Base-by-base conservation (phyloP, 1,140 invertebrate genomes). In the Drosophila guanche region DNA sequence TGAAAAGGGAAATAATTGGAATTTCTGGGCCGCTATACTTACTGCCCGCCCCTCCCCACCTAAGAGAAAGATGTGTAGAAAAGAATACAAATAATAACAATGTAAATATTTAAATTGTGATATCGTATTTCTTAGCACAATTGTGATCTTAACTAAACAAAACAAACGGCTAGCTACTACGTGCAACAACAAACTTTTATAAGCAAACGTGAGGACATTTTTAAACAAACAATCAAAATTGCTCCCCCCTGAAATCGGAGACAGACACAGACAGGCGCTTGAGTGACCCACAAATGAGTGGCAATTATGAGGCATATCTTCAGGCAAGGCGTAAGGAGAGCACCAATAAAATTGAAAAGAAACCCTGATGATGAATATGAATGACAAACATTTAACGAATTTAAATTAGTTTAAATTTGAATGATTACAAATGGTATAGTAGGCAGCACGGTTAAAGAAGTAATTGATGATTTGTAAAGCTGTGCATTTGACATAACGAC, bases 111-210 rank as follows among this genome's bases (percentile, higher is more conserved):
- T 88, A 88, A 68, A 88, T 88, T 88, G 83, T 88, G 83, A 88
- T 88, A 88, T 88, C 88, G 83, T 88, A 88, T 83, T 88, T 88
- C 78, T 88, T 88, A 88, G 83, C 83, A 88, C 83, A 88, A 88
- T 88, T 88, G 83, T 88, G 83, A 88, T 88, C 79, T 78, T 76
- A 88, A 83, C 69, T 70, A 86, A 80, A 76, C 61, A 72, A 71
- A 76, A 84, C 71, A 71, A 76, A 84, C 71, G 80, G 79, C 79
- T 84, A 73, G 79, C 80, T 79, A 86, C 74, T 88, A 75, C 70
- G 60, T 86, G 79, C 40, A 66, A 55, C 23, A 40, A 42, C 29
- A 60, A 42, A 69, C 41, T 84, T 83, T 76, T 85, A 85, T 85
- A 80, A 72, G 60, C 55, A 67, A 62, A 12, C 16, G 40, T n/a